Base-by-base conservation (phyloP, 2,888 invertebrate species). In the Agriotes lineatus region DNA sequence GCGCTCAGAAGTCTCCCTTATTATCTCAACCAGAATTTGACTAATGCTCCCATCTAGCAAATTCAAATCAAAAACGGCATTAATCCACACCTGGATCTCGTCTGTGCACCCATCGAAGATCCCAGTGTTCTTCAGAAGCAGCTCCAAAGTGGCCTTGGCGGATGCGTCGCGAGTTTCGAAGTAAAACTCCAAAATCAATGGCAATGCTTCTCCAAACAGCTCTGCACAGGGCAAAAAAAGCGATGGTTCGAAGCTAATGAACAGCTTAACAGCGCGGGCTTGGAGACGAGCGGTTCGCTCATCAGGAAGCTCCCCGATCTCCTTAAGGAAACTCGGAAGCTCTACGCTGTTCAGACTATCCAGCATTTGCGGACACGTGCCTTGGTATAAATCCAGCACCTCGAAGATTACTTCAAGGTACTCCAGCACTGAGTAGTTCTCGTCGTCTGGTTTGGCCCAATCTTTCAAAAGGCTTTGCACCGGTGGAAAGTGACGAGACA, bases 21-120 rank as follows among this genome's bases (percentile, higher is more conserved):
- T 39, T 30, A 57, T 63, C 56, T 56, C 35, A 16, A 60, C 42
- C 5, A 42, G 2, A 18, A 14, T 16, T 42, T 57, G 10, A 48
- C 16, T 20, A 30, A 45, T 1, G 1, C 20, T 20, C 1, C n/a
- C 12, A 19, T 65, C 67, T 12, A 60, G 58, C 12, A 3, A 9
- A 2, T 22, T 37, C 10, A 63, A 33, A 20, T 71, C 39, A n/a
- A 61, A 64, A 45, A 69, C 44, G 1, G 39, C 35, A 35, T 73
- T 42, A 6, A 73, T 63, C 73, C 73, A 73, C 52, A 71, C n/a
- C 19, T 60, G 50, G 42, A 92, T 88, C 83, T 94, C 93, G 63
- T 87, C 84, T 70, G 85, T 85, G 71, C 88, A 88, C 16, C 86
- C 87, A 77, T 90, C 89, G 79, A 93, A 93, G 72, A 92, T 85